phyloP scores from a whole-genome alignment of 2,797 vertebrate species.

The Myripristis jacobus region DNA sequence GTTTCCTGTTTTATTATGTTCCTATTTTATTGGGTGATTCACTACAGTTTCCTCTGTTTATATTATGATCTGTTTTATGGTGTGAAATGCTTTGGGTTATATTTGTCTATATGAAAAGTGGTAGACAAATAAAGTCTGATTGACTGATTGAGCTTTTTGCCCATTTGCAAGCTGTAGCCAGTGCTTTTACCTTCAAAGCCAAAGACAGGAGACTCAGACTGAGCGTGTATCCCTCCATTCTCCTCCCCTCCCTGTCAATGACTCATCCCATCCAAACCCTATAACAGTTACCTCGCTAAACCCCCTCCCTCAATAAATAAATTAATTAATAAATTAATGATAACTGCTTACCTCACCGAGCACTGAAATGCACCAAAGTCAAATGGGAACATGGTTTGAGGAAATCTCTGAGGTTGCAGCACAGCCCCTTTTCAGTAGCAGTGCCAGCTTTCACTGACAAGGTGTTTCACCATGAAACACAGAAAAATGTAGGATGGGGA shows the following conservation, averaged over 20 bases:
- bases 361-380: constrained; percentile 27
- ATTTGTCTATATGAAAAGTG: no score
- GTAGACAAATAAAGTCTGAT: no score
- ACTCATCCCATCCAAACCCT: constrained; percentile 52
- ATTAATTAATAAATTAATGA: constrained; percentile 2
- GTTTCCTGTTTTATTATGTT: no score
- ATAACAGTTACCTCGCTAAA: constrained; percentile 30
- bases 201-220: constrained; percentile 43
- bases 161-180: constrained; percentile 26
- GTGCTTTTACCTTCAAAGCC: constrained; percentile 58
- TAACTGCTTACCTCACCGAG: constrained; percentile 30
- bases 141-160: constrained; percentile 45
- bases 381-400: constrained; percentile 38
- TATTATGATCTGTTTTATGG: no score
- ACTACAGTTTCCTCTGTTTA: no score
- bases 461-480: constrained; percentile 34
- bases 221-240: constrained; percentile 37
- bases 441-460: constrained; percentile 43
- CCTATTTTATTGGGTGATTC: no score
- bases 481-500: constrained; percentile 25
- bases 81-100: no score
- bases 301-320: constrained; percentile 10
- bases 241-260: constrained; percentile 36
- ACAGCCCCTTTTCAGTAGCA: constrained; percentile 31
- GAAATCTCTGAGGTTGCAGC: constrained; percentile 53